phyloP scores from a whole-genome alignment of 2,113 vertebrate genomes.

The Xerus inauris region DNA sequence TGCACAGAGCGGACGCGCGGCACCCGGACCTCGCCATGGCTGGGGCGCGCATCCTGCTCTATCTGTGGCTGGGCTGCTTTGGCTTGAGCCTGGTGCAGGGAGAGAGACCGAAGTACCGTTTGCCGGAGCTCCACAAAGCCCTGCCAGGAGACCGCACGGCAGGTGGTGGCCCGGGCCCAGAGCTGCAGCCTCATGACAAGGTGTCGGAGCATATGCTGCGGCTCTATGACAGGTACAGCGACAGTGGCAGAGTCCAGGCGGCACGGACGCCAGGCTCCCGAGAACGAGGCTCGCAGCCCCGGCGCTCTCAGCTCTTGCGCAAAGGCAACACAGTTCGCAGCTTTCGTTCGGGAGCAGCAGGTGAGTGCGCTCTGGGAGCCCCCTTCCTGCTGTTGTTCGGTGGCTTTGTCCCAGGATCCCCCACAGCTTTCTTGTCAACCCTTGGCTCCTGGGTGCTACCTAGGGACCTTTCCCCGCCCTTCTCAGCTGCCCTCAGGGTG shows the following conservation, averaged over 20 bases:
- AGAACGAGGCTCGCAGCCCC: neutral
- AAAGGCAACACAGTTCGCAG: conserved; percentile 95
- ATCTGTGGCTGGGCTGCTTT: conserved; percentile 89
- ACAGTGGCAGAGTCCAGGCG: neutral
- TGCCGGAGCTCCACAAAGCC: conserved; percentile 64
- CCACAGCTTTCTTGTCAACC: neutral
- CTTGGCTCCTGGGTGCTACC: fast-evolving
- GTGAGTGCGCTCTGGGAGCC: conserved; percentile 73
- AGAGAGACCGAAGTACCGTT: conserved; percentile 71
- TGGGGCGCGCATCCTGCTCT: conserved; percentile 80
- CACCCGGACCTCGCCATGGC: conserved; percentile 85
- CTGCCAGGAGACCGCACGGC: conserved; percentile 55
- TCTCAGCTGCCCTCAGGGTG: neutral
- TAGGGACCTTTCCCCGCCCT: neutral
- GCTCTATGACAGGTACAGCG: conserved; percentile 92
- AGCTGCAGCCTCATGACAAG: conserved; percentile 84
- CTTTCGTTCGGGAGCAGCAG: conserved; percentile 83
- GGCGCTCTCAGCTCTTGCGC: conserved; percentile 22
- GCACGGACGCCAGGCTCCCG: neutral
- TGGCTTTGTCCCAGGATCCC: neutral
- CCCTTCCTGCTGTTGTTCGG: too few species aligned
- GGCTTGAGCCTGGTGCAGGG: conserved; percentile 86
- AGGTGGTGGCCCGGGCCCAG: neutral
- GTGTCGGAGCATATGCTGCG: conserved; percentile 95
- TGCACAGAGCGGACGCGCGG: neutral